Percentiles rank a stretch among this genome's conserved stretches.
Conservation (phyloP, 2,797 vertebrate species). For the Xenentodon cancila region DNA sequence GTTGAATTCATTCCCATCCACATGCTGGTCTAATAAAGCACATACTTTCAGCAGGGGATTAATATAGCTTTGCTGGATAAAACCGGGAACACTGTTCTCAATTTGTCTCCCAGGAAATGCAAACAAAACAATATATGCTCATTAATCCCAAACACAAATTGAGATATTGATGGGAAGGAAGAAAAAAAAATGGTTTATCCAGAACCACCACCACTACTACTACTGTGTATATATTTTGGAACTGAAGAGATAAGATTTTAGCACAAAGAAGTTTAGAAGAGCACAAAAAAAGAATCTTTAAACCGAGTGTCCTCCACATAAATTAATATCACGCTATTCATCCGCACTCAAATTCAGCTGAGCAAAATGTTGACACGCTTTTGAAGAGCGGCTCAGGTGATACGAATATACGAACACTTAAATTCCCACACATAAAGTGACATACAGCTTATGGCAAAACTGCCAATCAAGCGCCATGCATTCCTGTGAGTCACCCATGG, state of each 20-base stretch:
- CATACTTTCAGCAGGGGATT: conserved; percentile 55
- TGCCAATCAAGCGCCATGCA: conserved; percentile 39
- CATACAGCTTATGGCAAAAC: not conserved
- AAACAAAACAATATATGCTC: conserved; percentile 59
- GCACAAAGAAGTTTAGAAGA: not conserved
- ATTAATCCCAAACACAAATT: conserved; percentile 67
- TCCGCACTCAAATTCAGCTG: fast-evolving
- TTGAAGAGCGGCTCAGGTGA: not conserved
- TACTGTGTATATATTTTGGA: not conserved
- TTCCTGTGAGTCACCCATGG: conserved; percentile 27
- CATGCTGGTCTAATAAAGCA: conserved; percentile 20
- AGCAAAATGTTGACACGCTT: not conserved
- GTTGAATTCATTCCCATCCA: conserved; percentile 6
- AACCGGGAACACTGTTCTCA: conserved; percentile 54
- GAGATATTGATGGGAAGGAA: conserved; percentile 25
- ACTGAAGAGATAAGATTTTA: not conserved
- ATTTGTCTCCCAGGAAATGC: conserved; percentile 60
- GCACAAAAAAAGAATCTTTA: not conserved
- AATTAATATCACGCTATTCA: not conserved
- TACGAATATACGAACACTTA: conserved; percentile 5
- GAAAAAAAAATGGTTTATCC: conserved; percentile 1
- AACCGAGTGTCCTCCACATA: not conserved
- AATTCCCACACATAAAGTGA: conserved; percentile 48
- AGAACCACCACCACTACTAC: too few relatives aligned
- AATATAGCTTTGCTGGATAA: conserved; percentile 66